phyloP scores from a whole-genome alignment of 2,888 invertebrate species.

The Caenorhabditis sp. region DNA sequence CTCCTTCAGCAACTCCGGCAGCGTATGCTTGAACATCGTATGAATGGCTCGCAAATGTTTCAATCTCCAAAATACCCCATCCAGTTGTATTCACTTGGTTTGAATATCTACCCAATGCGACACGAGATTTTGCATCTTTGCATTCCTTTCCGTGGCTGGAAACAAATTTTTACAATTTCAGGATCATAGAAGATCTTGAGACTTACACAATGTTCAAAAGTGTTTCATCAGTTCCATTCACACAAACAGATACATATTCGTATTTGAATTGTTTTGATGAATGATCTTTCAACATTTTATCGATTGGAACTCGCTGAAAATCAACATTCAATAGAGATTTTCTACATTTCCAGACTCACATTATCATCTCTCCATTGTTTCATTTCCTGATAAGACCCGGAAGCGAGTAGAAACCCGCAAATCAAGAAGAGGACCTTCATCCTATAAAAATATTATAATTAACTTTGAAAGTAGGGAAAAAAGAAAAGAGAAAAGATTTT shows the following conservation, averaged over 20 bases:
- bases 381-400: constrained; percentile 7
- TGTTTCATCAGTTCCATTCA: constrained; percentile 47
- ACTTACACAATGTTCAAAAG: constrained; percentile 44
- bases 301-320: constrained; percentile 36
- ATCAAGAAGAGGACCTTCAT: constrained; percentile 33
- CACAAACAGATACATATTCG: constrained; percentile 54
- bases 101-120: constrained; percentile 64
- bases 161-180: too few species aligned
- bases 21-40: constrained; percentile 68
- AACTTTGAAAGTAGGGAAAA: too few species aligned
- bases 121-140: constrained; percentile 40
- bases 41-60: constrained; percentile 61
- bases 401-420: constrained; percentile 25
- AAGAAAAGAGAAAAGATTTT: background rate
- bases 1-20: constrained; percentile 68
- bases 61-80: constrained; percentile 69
- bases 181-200: background rate
- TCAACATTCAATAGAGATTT: background rate
- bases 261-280: constrained; percentile 44
- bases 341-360: constrained; percentile 9
- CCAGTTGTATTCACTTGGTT: constrained; percentile 68
- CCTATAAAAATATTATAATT: constrained; percentile 9
- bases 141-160: constrained; percentile 40
- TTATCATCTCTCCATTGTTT: constrained; percentile 18
- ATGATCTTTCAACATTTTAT: constrained; percentile 35